Evolutionary conservation across 1,140 invertebrate species (phyloP).

Genomic region (Musca vetustissima): DNA sequence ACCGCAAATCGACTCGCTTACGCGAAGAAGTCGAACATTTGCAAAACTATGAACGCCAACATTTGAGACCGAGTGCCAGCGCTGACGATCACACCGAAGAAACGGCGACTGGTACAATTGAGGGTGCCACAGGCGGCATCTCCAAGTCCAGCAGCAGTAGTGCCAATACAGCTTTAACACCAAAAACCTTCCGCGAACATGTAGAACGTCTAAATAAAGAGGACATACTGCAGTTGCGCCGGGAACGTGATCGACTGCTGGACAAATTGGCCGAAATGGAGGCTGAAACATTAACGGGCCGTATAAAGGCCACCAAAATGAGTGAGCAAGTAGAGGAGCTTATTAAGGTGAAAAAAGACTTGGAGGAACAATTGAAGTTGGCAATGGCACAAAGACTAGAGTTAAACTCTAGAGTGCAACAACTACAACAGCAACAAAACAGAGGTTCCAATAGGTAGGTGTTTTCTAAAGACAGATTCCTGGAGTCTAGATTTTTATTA

Average conservation of each 20-base stretch:
- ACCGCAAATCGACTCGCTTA: constrained; percentile 73
- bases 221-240: constrained; percentile 61
- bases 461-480: background rate
- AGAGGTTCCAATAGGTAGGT: constrained; percentile 47
- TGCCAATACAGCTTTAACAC: constrained; percentile 36
- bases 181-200: constrained; percentile 49
- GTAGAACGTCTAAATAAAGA: constrained; percentile 52
- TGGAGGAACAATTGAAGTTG: constrained; percentile 65
- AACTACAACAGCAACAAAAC: constrained; percentile 41
- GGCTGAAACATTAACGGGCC: constrained; percentile 66
- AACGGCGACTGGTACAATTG: background rate
- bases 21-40: constrained; percentile 71
- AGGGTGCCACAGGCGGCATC: constrained; percentile 16
- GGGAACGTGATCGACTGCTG: constrained; percentile 71
- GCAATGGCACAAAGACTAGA: constrained; percentile 60
- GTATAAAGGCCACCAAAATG: constrained; percentile 65
- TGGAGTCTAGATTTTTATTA: too few species aligned
- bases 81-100: background rate
- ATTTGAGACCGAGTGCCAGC: constrained; percentile 20
- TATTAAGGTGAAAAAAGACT: constrained; percentile 61
- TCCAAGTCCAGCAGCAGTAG: constrained; percentile 31
- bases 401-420: constrained; percentile 49
- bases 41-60: constrained; percentile 41
- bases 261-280: constrained; percentile 72
- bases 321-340: constrained; percentile 62